Evolutionary conservation across 2,797 vertebrate genomes (phyloP), one percentile per base, ranked within the genome.

Genomic region (Momotus momota): DNA sequence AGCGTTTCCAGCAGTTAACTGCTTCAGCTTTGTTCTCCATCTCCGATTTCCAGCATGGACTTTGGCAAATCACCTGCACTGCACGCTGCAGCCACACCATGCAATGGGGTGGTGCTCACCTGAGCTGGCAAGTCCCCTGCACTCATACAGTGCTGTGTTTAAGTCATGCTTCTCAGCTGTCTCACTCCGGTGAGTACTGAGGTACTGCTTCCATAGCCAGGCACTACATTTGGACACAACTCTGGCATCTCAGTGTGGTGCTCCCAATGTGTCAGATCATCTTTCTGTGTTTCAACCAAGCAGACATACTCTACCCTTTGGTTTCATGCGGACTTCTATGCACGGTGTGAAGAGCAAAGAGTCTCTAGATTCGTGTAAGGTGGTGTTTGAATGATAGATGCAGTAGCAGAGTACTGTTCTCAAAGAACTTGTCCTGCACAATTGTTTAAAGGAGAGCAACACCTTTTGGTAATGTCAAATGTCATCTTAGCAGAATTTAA

Each of bases 61-160:
- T 46, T 35, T 4, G 31, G 52, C 2, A 11, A 43, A 31, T 60
- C 54, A 4, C 26, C 25, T 48, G 35, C 23, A 9, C 14, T 12
- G 5, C 6, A 2, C 1, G 0, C 6, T 54, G 54, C 3, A 1
- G 16, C 21, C 20, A 6, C 6, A 29, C 17, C 11, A 3, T 12
- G 27, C 17, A 16, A 21, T 5, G 8, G 18, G 46, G 17, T 29
- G 5, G 0, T 14, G 46, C 48, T 83, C 41, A 31, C 17, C 73
- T 18, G 25, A 70, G 21, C 15, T 33, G 26, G 4, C 21, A 69
- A 46, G 41, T 21, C 9, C 27, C 19, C 40, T 10, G 16, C 9
- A 4, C 38, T 31, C 3, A 2, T 14, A 20, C 22, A 38, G n/a
- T 17, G n/a, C 52, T 78, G 25, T 1, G 1, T 41, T 83, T 16